Conservation (phyloP, 2,113 vertebrate species). For the Taxidea taxus region DNA sequence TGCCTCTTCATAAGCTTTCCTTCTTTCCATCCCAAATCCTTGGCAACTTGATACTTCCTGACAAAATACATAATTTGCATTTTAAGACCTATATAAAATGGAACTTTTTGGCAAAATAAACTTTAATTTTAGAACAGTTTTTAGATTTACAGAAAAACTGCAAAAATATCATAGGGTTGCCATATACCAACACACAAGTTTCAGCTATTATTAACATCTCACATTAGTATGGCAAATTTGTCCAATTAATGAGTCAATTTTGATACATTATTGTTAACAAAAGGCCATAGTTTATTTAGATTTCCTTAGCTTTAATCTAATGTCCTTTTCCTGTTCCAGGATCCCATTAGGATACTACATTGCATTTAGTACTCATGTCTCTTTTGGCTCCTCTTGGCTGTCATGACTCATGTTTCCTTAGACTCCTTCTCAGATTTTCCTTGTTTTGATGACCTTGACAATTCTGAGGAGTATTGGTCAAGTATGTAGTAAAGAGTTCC, state of each 20-base stretch:
- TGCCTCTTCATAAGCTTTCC: not conserved
- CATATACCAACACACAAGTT: not conserved
- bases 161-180: not conserved
- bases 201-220: not conserved
- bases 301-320: conserved; percentile 2
- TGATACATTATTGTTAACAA: not conserved
- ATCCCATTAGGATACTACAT: not conserved
- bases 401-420: not conserved
- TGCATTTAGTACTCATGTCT: not conserved
- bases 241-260: not conserved
- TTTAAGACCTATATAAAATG: not conserved
- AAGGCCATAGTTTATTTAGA: not conserved
- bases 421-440: not conserved
- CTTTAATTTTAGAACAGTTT: not conserved
- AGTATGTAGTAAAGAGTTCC: not conserved
- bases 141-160: not conserved
- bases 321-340: not conserved
- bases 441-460: not conserved
- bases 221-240: not conserved
- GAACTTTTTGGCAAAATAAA: not conserved
- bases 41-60: not conserved
- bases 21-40: not conserved
- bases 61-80: not conserved
- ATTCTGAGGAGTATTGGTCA: not conserved
- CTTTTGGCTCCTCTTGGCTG: not conserved